These are phyloP conservation scores for Agapornis canus DNA, from an alignment of 2,797 vertebrate genomes.

Conservation along the genomic window DNA sequence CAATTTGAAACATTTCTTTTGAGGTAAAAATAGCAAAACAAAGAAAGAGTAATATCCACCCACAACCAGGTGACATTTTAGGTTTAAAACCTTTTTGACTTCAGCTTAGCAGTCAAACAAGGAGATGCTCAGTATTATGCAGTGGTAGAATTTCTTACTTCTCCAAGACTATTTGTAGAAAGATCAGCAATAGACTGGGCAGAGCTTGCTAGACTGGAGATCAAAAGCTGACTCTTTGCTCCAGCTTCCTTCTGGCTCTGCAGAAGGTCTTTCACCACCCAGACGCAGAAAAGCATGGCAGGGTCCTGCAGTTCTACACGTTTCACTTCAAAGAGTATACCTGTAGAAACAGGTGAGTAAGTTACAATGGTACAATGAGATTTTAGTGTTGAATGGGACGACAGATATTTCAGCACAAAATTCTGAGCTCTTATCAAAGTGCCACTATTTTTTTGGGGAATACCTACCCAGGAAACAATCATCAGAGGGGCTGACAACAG, in stretches of 20 bases:
- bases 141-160: slow-evolving; percentile 75
- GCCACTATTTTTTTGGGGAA: background rate
- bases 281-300: slow-evolving; percentile 84
- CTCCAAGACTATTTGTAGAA: slow-evolving; percentile 78
- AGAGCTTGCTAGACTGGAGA: slow-evolving; percentile 70
- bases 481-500: background rate
- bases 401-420: background rate
- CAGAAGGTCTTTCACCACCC: slow-evolving; percentile 83
- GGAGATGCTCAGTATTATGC: background rate
- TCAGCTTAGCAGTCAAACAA: background rate
- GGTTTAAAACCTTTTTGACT: background rate
- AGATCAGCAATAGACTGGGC: slow-evolving; percentile 71
- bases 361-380: background rate
- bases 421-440: background rate
- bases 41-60: background rate
- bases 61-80: background rate
- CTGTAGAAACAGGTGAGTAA: slow-evolving; percentile 65
- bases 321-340: slow-evolving; percentile 85
- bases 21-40: background rate
- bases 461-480: background rate
- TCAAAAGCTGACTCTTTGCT: slow-evolving; percentile 61
- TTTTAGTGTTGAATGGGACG: fast-evolving
- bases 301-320: slow-evolving; percentile 74
- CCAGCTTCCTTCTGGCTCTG: slow-evolving; percentile 76
- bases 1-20: background rate